phyloP scores from a whole-genome alignment of 2,113 vertebrate genomes.

The Brachypodius melanocephalos region DNA sequence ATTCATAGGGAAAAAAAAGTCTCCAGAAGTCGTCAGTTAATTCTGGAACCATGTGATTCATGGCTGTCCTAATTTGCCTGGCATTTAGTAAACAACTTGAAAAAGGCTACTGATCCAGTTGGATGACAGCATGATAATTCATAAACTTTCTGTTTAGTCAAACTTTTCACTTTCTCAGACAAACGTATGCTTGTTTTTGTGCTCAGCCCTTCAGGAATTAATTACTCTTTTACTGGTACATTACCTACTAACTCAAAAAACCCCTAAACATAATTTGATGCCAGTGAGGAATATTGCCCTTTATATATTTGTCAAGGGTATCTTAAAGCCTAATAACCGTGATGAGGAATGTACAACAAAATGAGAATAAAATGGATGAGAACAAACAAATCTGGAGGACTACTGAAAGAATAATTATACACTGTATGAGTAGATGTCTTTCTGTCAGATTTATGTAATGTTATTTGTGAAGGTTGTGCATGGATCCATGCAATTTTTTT shows the following conservation, averaged over 20 bases:
- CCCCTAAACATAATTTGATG: neutral
- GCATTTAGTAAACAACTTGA: neutral
- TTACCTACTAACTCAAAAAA: slow-evolving; percentile 23
- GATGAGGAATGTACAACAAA: neutral
- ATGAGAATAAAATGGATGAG: slow-evolving; percentile 7
- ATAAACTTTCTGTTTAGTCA: neutral
- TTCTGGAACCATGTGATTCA: slow-evolving; percentile 4
- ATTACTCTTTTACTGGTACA: slow-evolving; percentile 10
- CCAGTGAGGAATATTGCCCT: neutral
- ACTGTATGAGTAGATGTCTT: neutral
- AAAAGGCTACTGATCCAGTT: neutral
- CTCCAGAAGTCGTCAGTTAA: neutral
- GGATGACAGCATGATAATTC: neutral
- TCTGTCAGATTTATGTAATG: neutral
- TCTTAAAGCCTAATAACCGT: slow-evolving; percentile 34
- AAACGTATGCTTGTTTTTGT: neutral
- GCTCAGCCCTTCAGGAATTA: slow-evolving; percentile 19
- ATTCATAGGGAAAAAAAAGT: neutral
- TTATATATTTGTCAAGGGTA: slow-evolving; percentile 25
- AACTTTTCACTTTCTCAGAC: slow-evolving; percentile 24
- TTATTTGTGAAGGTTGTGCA: neutral
- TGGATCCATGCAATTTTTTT: neutral
- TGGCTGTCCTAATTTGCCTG: neutral
- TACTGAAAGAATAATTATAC: neutral
- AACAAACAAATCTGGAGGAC: neutral